Base-by-base conservation (phyloP, 2,797 vertebrate genomes). In the Diglossa cyanea region DNA sequence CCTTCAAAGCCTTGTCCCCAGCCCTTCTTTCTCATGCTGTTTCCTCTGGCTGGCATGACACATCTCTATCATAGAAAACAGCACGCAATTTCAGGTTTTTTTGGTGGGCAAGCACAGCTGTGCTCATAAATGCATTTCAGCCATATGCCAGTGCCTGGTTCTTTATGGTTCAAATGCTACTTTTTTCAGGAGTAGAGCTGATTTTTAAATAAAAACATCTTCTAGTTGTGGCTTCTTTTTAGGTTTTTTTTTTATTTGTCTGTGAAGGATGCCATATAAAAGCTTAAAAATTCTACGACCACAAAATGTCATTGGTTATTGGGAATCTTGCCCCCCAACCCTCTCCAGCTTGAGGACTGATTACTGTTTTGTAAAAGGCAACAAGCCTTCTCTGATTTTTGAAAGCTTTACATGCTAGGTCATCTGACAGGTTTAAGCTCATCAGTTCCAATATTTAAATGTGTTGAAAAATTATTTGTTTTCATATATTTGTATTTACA, bases 1-100 rank as follows among this genome's bases (percentile, higher is more conserved):
- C 53, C 42, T 63, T 53, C 23, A 87, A 55, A 62, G 21, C 54
- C 37, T 71, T 58, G 23, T 70, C 15, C 30, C 13, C n/a, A 61
- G 18, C 45, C 1, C 0, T 77, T 40, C 24, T 33, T 62, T 82
- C 21, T 51, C 0, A 0, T 39, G 16, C 25, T 57, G 6, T 70
- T 76, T 58, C 20, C 25, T 67, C 31, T 55, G 51, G 35, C 72
- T 77, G 70, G 13, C 7, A 3, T 1, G 2, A 30, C 37, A 73
- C 16, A 9, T 0, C 3, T 58, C 40, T 33, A 18, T 90, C 48
- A 10, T 31, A n/a, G 30, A 55, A 63, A 86, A 86, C 14, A 60
- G 17, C 44, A 63, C 31, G 31, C 18, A 42, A 9, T 40, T 86
- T 75, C 28, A 50, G n/a, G 9, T 1, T 42, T 87, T 89, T 80